Evolutionary conservation across 2,888 invertebrate genomes (phyloP).

Genomic region (Steinernema hermaphroditum): DNA sequence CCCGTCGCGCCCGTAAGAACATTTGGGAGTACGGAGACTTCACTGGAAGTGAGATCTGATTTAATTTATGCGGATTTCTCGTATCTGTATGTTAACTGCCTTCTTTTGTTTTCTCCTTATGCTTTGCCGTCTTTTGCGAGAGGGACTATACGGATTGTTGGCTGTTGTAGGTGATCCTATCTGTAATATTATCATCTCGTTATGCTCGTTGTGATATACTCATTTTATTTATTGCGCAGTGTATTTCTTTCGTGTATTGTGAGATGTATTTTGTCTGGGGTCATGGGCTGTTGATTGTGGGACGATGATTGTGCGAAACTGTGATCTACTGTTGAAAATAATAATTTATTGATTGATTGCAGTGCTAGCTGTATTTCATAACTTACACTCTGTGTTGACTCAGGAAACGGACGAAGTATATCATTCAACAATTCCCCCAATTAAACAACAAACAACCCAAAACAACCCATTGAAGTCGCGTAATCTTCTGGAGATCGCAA

Average conservation of each 20-base stretch:
- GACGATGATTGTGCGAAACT: neutral
- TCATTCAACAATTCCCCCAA: too few species aligned
- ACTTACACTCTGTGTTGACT: too few species aligned
- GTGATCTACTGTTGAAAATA: neutral
- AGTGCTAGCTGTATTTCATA: too few species aligned
- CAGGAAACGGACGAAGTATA: too few species aligned
- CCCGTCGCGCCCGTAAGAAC: constrained; percentile 74
- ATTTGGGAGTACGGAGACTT: constrained; percentile 99
- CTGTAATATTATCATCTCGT: neutral
- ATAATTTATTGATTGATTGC: constrained; percentile 10
- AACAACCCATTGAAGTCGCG: too few species aligned
- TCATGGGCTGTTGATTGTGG: neutral
- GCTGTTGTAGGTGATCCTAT: too few species aligned
- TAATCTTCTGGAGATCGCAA: too few species aligned
- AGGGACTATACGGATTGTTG: too few species aligned
- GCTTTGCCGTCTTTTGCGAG: neutral
- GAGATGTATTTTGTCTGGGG: too few species aligned
- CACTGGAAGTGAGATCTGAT: constrained; percentile 78
- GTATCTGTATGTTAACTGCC: constrained; percentile 8
- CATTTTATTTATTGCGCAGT: constrained; percentile 23
- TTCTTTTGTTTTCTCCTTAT: neutral
- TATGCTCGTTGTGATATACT: too few species aligned
- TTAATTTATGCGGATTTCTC: neutral
- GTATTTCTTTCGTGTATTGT: too few species aligned
- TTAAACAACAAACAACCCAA: too few species aligned